A percentile compares a stretch with the other conserved stretches of the same genome.
Evolutionary conservation across 1,140 invertebrate genomes (phyloP).

Genomic region (Anastrepha ludens): DNA sequence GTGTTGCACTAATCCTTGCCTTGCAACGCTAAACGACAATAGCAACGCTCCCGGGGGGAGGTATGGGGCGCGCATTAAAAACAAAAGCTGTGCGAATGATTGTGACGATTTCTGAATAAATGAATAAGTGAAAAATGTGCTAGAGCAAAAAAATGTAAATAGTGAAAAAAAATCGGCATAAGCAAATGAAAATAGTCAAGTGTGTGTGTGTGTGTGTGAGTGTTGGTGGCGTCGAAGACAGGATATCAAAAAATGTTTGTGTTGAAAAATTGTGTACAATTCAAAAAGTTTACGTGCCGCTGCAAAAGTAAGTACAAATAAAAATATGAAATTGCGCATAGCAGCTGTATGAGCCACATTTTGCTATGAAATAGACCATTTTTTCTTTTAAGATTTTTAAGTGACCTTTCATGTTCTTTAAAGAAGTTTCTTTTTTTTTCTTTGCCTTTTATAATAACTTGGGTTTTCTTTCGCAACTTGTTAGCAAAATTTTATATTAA

Average conservation of each 20-base stretch:
- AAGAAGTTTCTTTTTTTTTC: neutral
- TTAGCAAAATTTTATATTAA: neutral
- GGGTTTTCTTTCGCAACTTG: neutral
- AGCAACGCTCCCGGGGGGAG: neutral
- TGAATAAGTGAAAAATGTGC: conserved; percentile 7
- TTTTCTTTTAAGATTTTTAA: too few species aligned
- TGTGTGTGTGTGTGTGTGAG: too few species aligned
- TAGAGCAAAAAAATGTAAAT: neutral
- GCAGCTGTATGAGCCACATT: neutral
- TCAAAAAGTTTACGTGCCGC: conserved; percentile 38
- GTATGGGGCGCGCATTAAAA: neutral
- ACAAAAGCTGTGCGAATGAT: conserved; percentile 30
- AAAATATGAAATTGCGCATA: neutral
- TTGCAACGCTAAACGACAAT: conserved; percentile 27
- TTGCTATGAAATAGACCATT: neutral
- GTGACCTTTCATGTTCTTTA: neutral
- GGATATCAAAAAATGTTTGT: too few species aligned
- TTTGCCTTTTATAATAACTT: too few species aligned
- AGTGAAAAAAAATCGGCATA: neutral
- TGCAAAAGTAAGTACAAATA: conserved; percentile 29
- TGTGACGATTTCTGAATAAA: neutral
- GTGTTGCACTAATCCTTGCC: conserved; percentile 51
- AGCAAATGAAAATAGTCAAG: neutral
- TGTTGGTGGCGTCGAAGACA: too few species aligned
- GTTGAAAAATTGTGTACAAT: neutral